phyloP scores from a whole-genome alignment of 1,140 invertebrate genomes.

The Oreohelix idahoensis region DNA sequence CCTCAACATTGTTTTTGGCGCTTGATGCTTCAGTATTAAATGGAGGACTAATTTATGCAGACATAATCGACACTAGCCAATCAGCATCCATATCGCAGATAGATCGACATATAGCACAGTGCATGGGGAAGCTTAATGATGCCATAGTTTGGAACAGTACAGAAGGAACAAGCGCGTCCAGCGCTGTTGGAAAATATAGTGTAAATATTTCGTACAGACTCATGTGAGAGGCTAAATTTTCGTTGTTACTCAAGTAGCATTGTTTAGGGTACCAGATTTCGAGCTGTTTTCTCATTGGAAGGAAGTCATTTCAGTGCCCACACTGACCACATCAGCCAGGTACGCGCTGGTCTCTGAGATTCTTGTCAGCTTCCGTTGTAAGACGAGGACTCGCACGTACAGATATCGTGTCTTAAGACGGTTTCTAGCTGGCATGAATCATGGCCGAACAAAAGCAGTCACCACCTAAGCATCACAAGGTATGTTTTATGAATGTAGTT shows the following conservation, averaged over 20 bases:
- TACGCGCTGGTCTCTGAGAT: too few relatives aligned
- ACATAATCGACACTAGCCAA: conserved; percentile 16
- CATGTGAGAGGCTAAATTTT: background rate
- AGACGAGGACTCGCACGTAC: background rate
- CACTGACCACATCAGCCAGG: too few relatives aligned
- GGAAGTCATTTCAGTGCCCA: too few relatives aligned
- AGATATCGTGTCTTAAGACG: background rate
- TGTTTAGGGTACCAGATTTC: background rate
- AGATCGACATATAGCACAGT: too few relatives aligned
- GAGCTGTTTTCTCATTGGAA: background rate
- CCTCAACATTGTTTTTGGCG: background rate
- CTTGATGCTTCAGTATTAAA: background rate
- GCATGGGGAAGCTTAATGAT: background rate
- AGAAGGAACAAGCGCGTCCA: background rate
- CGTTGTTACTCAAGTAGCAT: background rate
- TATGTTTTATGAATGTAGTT: background rate
- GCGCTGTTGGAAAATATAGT: background rate
- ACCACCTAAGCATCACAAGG: conserved; percentile 14
- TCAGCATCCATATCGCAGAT: background rate
- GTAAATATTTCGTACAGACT: background rate
- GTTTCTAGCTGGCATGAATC: background rate
- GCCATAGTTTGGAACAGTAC: background rate
- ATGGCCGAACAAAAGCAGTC: conserved; percentile 18
- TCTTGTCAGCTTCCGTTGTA: too few relatives aligned
- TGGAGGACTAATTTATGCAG: background rate